These are phyloP conservation scores for Sander lucioperca DNA, from an alignment of 2,113 vertebrate species.

Conservation along the genomic window DNA sequence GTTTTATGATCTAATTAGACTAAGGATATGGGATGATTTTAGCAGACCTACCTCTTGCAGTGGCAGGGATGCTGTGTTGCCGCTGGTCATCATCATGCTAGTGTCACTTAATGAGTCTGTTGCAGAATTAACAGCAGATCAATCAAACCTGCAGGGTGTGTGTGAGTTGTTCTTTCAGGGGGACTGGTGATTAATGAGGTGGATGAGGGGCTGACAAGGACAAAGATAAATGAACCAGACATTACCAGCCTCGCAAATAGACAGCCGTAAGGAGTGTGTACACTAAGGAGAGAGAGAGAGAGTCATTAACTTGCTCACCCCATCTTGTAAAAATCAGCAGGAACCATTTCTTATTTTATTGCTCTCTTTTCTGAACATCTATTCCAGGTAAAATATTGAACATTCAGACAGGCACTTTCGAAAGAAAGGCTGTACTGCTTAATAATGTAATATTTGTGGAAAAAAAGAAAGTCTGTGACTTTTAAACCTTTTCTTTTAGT, in stretches of 20 bases:
- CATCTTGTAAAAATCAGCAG: conserved; percentile 16
- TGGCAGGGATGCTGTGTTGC: conserved; percentile 13
- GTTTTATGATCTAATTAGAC: conserved; percentile 35
- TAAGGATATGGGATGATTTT: conserved; percentile 16
- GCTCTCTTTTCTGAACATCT: background rate
- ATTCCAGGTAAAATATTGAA: background rate
- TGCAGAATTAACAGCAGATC: conserved; percentile 50
- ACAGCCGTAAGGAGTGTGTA: conserved; percentile 40
- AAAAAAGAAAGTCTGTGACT: background rate
- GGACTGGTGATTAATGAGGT: conserved; percentile 64
- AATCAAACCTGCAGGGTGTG: conserved; percentile 48
- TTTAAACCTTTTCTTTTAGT: background rate
- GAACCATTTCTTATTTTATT: conserved; percentile 30
- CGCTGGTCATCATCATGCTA: conserved; percentile 29
- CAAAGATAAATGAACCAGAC: conserved; percentile 55
- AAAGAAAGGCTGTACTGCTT: background rate
- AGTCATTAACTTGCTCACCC: conserved; percentile 15
- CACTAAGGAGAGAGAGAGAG: conserved; percentile 19
- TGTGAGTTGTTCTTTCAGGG: conserved; percentile 32
- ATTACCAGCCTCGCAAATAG: conserved; percentile 35
- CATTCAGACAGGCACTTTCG: background rate
- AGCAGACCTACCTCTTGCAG: conserved; percentile 36
- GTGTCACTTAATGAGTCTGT: conserved; percentile 32
- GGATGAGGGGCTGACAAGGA: conserved; percentile 37
- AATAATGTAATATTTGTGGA: background rate